Conservation (phyloP, 2,888 invertebrate species). For the Lysandra bellargus region DNA sequence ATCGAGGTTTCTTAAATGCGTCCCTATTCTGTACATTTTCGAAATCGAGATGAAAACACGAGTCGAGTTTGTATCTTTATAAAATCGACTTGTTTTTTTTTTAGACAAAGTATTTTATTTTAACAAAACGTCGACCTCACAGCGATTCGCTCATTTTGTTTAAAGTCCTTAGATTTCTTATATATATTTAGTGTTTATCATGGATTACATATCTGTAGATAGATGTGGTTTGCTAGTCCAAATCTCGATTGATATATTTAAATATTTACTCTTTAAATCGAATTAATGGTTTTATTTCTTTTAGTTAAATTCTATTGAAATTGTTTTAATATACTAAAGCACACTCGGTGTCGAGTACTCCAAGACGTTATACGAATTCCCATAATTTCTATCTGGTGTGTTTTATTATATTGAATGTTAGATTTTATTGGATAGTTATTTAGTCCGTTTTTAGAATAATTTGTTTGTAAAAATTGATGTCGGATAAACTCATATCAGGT, state of each 20-base stretch:
- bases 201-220: conserved; percentile 81
- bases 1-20: too few relatives aligned
- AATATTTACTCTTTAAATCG: conserved; percentile 69
- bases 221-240: conserved; percentile 80
- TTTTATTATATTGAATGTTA: conserved; percentile 55
- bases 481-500: conserved; percentile 46
- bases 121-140: neutral
- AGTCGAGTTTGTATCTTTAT: neutral
- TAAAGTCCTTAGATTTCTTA: conserved; percentile 49
- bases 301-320: conserved; percentile 34
- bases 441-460: conserved; percentile 44
- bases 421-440: conserved; percentile 47
- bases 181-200: conserved; percentile 77
- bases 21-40: neutral
- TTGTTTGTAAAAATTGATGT: conserved; percentile 47
- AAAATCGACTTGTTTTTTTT: neutral
- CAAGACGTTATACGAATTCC: conserved; percentile 49
- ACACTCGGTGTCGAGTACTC: conserved; percentile 43
- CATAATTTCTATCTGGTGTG: conserved; percentile 42
- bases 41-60: neutral
- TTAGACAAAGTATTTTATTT: neutral
- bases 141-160: neutral
- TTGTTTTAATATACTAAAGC: conserved; percentile 37
- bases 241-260: conserved; percentile 72
- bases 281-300: conserved; percentile 51